Conservation (phyloP, 2,888 invertebrate species). For the Dioctria rufipes region DNA sequence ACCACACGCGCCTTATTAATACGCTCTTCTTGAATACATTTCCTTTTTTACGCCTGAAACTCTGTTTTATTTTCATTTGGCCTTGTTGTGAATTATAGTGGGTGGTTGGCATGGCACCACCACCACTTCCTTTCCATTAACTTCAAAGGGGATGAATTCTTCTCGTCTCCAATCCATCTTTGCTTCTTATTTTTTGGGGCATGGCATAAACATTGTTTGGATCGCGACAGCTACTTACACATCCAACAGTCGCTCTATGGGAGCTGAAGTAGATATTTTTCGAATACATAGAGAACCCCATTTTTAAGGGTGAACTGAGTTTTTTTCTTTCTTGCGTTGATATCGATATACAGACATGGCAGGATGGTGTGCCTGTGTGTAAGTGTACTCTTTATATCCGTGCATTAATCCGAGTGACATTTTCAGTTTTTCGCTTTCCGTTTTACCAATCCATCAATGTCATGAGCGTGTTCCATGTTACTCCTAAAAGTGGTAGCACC, state of each 20-base stretch:
- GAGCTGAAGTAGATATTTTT: conserved; percentile 47
- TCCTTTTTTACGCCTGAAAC: conserved; percentile 21
- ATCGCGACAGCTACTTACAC: conserved; percentile 56
- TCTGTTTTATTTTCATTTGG: conserved; percentile 53
- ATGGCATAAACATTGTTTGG: conserved; percentile 36
- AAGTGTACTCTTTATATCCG: conserved; percentile 64
- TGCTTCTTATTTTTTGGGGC: conserved; percentile 49
- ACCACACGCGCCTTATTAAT: conserved; percentile 70
- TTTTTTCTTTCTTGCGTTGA: conserved; percentile 53
- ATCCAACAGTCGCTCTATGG: conserved; percentile 51
- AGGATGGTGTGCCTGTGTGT: conserved; percentile 51
- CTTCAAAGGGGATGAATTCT: conserved; percentile 51
- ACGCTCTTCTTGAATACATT: conserved; percentile 59
- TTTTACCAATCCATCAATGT: conserved; percentile 65
- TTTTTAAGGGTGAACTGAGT: conserved; percentile 57
- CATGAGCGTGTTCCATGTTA: conserved; percentile 63
- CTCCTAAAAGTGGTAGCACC: conserved; percentile 41
- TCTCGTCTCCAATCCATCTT: conserved; percentile 58
- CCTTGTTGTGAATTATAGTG: conserved; percentile 13
- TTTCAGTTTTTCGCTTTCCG: conserved; percentile 65
- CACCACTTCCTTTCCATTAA: not conserved
- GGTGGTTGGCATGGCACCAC: conserved; percentile 3
- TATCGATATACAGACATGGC: conserved; percentile 40
- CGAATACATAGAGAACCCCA: conserved; percentile 52
- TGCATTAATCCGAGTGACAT: conserved; percentile 66